Evolutionary conservation across 2,888 invertebrate species (phyloP).

Genomic region (Diloba caeruleocephala): DNA sequence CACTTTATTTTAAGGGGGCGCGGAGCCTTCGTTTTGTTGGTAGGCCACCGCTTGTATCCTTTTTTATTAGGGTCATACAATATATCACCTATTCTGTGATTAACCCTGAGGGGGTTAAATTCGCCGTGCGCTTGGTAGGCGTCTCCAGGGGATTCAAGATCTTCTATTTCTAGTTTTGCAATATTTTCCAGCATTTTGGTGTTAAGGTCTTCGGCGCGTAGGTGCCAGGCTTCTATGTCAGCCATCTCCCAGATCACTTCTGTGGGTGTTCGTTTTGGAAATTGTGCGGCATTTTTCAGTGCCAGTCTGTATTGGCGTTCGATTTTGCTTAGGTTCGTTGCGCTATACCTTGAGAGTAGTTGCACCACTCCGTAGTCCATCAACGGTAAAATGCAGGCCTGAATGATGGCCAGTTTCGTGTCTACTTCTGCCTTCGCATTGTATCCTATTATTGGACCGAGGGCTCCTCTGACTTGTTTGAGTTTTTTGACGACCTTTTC

Average conservation of each 20-base stretch:
- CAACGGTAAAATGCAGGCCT: conserved; percentile 29
- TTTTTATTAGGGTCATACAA: conserved; percentile 8
- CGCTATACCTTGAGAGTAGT: conserved; percentile 32
- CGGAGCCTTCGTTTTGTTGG: conserved; percentile 1
- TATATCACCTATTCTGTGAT: conserved; percentile 7
- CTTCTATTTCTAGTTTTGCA: conserved; percentile 5
- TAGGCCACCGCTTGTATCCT: conserved; percentile 6
- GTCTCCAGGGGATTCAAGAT: conserved; percentile 7
- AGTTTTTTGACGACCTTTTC: conserved; percentile 15
- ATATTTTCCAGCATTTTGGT: conserved; percentile 5
- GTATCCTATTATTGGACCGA: conserved; percentile 10
- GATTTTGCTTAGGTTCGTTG: conserved; percentile 13
- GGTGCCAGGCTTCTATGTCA: conserved; percentile 30
- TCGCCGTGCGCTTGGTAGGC: conserved; percentile 6
- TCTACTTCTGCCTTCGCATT: conserved; percentile 23
- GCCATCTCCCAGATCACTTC: conserved; percentile 28
- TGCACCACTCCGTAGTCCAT: conserved; percentile 34
- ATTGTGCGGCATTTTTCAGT: conserved; percentile 7
- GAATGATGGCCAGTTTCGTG: conserved; percentile 26
- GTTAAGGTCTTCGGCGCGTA: conserved; percentile 11
- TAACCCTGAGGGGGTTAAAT: conserved; percentile 5
- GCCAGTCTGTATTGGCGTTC: conserved; percentile 9
- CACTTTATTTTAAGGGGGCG: neutral
- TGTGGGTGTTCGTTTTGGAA: conserved; percentile 7
- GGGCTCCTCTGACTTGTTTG: conserved; percentile 9